Evolutionary conservation across 1,140 invertebrate genomes (phyloP), one percentile per base, ranked within the genome.

Genomic region (Globodera rostochiensis): DNA sequence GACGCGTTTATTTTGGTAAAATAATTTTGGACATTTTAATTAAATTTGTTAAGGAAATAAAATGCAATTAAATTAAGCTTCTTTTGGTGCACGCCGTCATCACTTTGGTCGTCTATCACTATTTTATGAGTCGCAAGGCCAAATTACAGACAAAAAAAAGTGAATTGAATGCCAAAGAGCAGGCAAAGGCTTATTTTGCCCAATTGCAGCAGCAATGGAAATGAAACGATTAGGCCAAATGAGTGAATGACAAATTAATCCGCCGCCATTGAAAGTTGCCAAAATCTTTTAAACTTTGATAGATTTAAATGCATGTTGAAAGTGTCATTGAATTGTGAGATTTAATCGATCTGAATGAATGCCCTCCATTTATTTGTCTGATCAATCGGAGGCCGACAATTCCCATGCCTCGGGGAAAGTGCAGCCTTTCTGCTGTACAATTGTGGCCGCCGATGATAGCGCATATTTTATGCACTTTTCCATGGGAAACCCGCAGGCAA

Each of bases 381-480:
- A 36, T 36, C 36, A 36, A 36, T 36, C 36, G 36, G 3, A 36
- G 36, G 1, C 36, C 36, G 36, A 3, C 2, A 2, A 36, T 36
- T 36, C 80, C 53, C 81, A 82, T 50, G n/a, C 46, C 57, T 53
- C 21, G 7, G 80, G 81, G 45, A 83, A 83, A 46, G 82, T 84
- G 50, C 82, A 83, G 5, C 82, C 82, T 15, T 57, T 45, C 47
- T 83, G 46, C 64, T 84, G 82, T 82, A 98, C 94, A 70, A 97
- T 93, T 90, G 95, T 92, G 1, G 92, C 91, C 0, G 95, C 96
- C 15, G 94, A 93, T 92, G 95, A 96, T 74, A 95, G 94, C 0
- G 94, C 97, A 90, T 95, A 96, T 85, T 93, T 93, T 47, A 98
- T 93, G 88, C 95, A 96, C 0, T 92, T 92, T 47, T 94, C 94